Conservation (phyloP, 2,797 vertebrate species). For the Erethizon dorsatum region DNA sequence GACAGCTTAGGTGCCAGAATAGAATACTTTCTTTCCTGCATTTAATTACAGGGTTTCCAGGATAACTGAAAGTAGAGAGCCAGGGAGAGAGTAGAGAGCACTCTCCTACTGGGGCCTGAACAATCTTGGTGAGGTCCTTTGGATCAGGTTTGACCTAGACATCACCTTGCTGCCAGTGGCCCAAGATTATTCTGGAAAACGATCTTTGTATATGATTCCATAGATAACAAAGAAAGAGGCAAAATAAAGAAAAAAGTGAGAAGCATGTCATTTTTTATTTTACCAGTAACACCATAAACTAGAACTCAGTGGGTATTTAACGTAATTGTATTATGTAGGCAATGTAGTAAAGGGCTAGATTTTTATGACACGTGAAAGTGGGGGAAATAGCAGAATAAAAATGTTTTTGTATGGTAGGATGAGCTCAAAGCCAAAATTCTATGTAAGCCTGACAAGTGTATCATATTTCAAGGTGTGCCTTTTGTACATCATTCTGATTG, state of each 20-base stretch:
- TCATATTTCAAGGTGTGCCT: background rate
- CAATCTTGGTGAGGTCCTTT: background rate
- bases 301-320: background rate
- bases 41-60: slow-evolving; percentile 32
- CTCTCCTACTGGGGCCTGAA: background rate
- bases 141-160: background rate
- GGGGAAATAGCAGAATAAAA: background rate
- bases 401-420: background rate
- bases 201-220: background rate
- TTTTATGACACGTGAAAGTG: background rate
- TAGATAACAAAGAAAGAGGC: background rate
- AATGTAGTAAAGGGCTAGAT: background rate
- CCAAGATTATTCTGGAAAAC: background rate
- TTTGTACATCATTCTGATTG: background rate
- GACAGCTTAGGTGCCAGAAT: background rate
- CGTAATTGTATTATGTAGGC: background rate
- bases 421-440: background rate
- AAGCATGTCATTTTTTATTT: background rate
- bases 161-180: background rate
- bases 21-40: background rate
- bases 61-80: background rate
- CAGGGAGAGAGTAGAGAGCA: background rate
- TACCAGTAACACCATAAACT: background rate
- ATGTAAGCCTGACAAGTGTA: background rate
- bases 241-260: background rate